A percentile compares a stretch with the other conserved stretches of the same genome.
phyloP scores from a whole-genome alignment of 2,113 vertebrate species.

The Meles meles region DNA sequence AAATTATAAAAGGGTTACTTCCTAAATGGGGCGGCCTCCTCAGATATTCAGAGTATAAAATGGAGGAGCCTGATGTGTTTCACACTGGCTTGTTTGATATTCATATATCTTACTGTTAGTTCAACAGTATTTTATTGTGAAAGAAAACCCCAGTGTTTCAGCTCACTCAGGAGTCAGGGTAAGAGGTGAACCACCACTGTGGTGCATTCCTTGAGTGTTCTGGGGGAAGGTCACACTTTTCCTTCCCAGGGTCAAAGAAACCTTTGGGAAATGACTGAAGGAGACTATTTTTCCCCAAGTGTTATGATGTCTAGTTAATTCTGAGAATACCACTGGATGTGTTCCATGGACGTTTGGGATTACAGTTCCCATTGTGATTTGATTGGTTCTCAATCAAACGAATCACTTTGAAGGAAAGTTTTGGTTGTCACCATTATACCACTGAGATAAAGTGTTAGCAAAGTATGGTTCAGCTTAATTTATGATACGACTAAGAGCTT shows the following conservation, averaged over 20 bases:
- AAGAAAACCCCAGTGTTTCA: not conserved
- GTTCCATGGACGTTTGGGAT: slow-evolving; percentile 39
- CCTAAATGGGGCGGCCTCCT: not conserved
- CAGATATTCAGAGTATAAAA: slow-evolving; percentile 17
- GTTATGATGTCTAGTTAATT: not conserved
- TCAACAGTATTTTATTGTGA: slow-evolving; percentile 41
- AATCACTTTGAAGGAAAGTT: slow-evolving; percentile 46
- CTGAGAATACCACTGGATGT: not conserved
- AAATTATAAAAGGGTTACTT: slow-evolving; percentile 1
- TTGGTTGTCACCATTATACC: slow-evolving; percentile 58
- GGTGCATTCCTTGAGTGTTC: not conserved
- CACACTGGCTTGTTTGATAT: slow-evolving; percentile 51
- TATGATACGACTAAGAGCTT: not conserved
- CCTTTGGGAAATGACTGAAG: not conserved
- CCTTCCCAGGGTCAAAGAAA: not conserved
- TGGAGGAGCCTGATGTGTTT: slow-evolving; percentile 49
- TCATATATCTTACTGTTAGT: not conserved
- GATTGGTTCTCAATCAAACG: not conserved
- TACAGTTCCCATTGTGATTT: not conserved
- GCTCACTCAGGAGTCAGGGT: not conserved
- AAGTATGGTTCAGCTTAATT: slow-evolving; percentile 58
- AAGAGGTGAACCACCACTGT: not conserved
- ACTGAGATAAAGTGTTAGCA: slow-evolving; percentile 73
- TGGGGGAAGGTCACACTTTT: not conserved
- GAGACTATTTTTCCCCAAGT: not conserved